These are phyloP conservation scores for Bimastos eiseni DNA, from an alignment of 2,888 invertebrate genomes.

Conservation along the genomic window DNA sequence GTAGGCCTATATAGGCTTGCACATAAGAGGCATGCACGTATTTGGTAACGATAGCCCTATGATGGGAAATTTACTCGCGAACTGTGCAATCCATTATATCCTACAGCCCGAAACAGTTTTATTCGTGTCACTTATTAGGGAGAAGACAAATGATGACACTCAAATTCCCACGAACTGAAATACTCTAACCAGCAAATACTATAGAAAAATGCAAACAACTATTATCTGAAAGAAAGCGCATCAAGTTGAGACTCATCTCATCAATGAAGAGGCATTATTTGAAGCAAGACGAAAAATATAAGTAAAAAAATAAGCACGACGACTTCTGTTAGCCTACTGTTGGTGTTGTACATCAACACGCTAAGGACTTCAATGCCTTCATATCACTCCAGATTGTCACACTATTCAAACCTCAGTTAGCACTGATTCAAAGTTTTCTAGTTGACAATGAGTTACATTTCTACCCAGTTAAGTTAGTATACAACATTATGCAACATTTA, in stretches of 20 bases:
- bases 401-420: neutral
- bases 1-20: too few relatives aligned
- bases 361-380: neutral
- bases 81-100: too few relatives aligned
- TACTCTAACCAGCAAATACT: neutral
- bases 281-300: neutral
- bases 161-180: neutral
- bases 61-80: too few relatives aligned
- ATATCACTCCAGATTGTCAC: neutral
- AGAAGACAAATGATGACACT: neutral
- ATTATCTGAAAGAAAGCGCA: neutral
- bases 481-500: neutral
- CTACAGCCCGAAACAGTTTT: neutral
- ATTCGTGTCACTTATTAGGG: neutral
- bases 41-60: too few relatives aligned
- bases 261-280: neutral
- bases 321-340: neutral
- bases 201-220: neutral
- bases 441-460: neutral
- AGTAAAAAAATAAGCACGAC: neutral
- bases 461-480: neutral
- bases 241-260: neutral
- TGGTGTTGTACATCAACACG: neutral
- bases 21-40: too few relatives aligned
- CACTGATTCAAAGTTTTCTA: neutral